These are phyloP conservation scores for Sapajus apella DNA, from an alignment of 2,113 vertebrate species.

Conservation along the genomic window DNA sequence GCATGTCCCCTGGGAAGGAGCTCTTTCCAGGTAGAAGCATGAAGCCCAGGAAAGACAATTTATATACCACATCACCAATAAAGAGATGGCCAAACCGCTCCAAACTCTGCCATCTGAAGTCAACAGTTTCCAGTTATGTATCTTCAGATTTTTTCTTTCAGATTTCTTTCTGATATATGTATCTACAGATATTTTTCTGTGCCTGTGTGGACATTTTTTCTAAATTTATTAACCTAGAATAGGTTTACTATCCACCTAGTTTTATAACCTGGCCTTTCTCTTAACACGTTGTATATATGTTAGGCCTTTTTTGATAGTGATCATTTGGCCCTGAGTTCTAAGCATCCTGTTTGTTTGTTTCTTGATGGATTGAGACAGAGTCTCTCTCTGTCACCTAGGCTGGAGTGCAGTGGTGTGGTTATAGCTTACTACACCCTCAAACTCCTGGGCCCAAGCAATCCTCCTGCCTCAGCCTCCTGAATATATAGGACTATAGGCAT, in stretches of 20 bases:
- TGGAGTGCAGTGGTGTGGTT: background rate
- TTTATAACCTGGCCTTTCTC: background rate
- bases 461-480: background rate
- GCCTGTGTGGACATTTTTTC: background rate
- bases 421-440: background rate
- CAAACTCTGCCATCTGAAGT: background rate
- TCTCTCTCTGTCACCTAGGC: background rate
- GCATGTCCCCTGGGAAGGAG: background rate
- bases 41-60: background rate
- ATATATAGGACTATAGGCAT: too few species aligned
- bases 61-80: background rate
- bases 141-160: background rate
- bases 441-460: too few species aligned
- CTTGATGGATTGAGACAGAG: background rate
- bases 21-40: background rate
- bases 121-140: background rate
- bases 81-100: background rate
- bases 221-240: background rate
- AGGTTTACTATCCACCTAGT: background rate
- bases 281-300: background rate
- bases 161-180: background rate
- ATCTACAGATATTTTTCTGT: background rate
- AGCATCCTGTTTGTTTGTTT: background rate
- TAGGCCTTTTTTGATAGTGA: slow-evolving; percentile 19
- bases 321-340: background rate